Evolutionary conservation across 2,888 invertebrate species (phyloP).

Genomic region (Willowsia nigromaculata): DNA sequence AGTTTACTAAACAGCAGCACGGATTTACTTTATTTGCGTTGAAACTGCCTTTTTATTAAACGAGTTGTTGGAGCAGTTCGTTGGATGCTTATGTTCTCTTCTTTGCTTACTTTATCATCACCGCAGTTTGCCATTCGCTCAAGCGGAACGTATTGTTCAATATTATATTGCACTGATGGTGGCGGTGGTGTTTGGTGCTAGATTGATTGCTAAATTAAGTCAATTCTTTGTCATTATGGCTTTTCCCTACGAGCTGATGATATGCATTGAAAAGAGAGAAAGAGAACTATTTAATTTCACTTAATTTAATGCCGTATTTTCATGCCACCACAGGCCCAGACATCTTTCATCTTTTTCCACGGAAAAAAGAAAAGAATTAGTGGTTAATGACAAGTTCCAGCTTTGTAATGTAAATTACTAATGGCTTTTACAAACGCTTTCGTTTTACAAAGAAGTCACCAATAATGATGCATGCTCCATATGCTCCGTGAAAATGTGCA

Average conservation of each 20-base stretch:
- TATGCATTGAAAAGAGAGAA: slow-evolving; percentile 9
- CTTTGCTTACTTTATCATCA: not conserved
- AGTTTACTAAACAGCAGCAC: slow-evolving; percentile 48
- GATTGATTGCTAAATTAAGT: slow-evolving; percentile 68
- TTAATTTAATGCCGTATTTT: slow-evolving; percentile 59
- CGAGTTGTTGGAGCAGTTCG: not conserved
- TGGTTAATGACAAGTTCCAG: slow-evolving; percentile 44
- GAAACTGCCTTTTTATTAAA: slow-evolving; percentile 21
- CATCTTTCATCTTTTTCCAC: slow-evolving; percentile 6
- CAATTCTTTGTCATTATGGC: slow-evolving; percentile 64
- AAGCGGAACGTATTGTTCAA: slow-evolving; percentile 32
- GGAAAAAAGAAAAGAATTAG: slow-evolving; percentile 14
- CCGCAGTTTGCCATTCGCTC: not conserved
- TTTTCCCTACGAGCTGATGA: slow-evolving; percentile 22
- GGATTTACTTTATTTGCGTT: slow-evolving; percentile 8
- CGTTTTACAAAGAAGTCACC: not conserved
- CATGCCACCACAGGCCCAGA: not conserved
- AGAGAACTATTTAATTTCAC: slow-evolving; percentile 62
- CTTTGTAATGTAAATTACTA: slow-evolving; percentile 47
- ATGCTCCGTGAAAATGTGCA: not conserved
- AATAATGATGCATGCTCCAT: not conserved
- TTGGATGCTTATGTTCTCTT: not conserved
- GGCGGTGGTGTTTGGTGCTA: slow-evolving; percentile 10
- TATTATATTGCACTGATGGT: slow-evolving; percentile 42
- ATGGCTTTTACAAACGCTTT: slow-evolving; percentile 35